These are phyloP conservation scores for Molanna angustata DNA, from an alignment of 2,888 invertebrate species.

Conservation along the genomic window DNA sequence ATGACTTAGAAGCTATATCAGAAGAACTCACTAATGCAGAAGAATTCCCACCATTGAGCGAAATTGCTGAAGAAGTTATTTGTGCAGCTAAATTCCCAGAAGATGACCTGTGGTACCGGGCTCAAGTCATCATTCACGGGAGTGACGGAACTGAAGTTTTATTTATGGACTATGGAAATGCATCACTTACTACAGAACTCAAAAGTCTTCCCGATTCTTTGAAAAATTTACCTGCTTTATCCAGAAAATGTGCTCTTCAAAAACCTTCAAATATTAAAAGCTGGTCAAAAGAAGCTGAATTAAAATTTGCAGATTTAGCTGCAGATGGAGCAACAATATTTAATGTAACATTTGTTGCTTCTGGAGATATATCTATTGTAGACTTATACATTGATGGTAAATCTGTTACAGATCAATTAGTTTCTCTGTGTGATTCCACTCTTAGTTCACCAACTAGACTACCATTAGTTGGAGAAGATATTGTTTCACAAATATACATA, in stretches of 20 bases:
- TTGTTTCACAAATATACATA: slow-evolving; percentile 44
- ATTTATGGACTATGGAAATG: slow-evolving; percentile 70
- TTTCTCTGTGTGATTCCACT: slow-evolving; percentile 50
- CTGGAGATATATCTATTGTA: slow-evolving; percentile 63
- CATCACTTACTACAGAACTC: slow-evolving; percentile 56
- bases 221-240: slow-evolving; percentile 56
- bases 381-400: slow-evolving; percentile 60
- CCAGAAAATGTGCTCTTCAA: slow-evolving; percentile 60
- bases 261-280: slow-evolving; percentile 55
- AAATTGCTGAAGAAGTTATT: slow-evolving; percentile 53
- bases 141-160: slow-evolving; percentile 59
- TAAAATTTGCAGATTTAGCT: slow-evolving; percentile 64
- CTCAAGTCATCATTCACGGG: slow-evolving; percentile 58
- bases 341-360: slow-evolving; percentile 63
- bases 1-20: slow-evolving; percentile 58
- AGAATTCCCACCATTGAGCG: slow-evolving; percentile 51
- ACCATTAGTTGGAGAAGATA: slow-evolving; percentile 7
- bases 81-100: slow-evolving; percentile 66
- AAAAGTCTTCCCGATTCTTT: slow-evolving; percentile 60
- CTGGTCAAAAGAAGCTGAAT: slow-evolving; percentile 66
- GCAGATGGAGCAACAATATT: slow-evolving; percentile 70
- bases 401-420: slow-evolving; percentile 61
- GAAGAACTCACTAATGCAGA: slow-evolving; percentile 56
- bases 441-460: slow-evolving; percentile 4
- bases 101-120: slow-evolving; percentile 66